Percentiles rank a stretch among this genome's conserved stretches.
Conservation (phyloP, 2,888 invertebrate genomes). For the Thereva nobilitata region DNA sequence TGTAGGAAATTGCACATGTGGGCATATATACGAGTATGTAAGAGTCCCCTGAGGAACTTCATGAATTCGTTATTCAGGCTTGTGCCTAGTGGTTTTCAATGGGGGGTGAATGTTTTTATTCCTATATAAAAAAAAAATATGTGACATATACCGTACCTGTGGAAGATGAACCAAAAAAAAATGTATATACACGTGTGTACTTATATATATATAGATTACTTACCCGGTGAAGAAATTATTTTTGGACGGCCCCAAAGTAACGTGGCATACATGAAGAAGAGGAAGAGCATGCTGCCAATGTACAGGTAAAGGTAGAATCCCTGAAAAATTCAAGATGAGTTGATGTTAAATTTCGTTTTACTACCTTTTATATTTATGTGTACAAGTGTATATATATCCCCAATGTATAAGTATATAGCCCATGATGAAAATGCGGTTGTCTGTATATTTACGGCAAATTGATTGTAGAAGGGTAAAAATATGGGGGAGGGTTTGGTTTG, state of each 20-base stretch:
- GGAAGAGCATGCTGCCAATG: slow-evolving; percentile 82
- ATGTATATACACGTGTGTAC: slow-evolving; percentile 6
- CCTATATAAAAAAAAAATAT: not conserved
- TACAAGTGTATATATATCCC: slow-evolving; percentile 6
- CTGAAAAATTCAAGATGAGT: slow-evolving; percentile 56
- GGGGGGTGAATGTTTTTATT: not conserved
- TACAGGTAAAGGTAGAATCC: slow-evolving; percentile 87
- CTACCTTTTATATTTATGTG: slow-evolving; percentile 15
- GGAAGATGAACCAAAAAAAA: slow-evolving; percentile 8
- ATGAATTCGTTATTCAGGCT: slow-evolving; percentile 19
- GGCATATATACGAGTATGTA: slow-evolving; percentile 9
- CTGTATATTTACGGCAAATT: too few relatives aligned
- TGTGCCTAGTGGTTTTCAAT: slow-evolving; percentile 8
- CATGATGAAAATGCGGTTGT: too few relatives aligned
- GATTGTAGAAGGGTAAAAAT: too few relatives aligned
- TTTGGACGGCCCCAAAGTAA: slow-evolving; percentile 69
- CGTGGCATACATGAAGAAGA: slow-evolving; percentile 82
- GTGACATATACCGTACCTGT: not conserved
- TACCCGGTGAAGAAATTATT: slow-evolving; percentile 62
- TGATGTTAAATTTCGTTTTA: slow-evolving; percentile 32
- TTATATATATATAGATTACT: slow-evolving; percentile 50
- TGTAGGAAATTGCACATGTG: slow-evolving; percentile 22
- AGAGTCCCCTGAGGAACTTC: slow-evolving; percentile 18
- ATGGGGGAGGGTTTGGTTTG: slow-evolving; percentile 11
- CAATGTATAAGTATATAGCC: not conserved